Evolutionary conservation across 2,888 invertebrate genomes (phyloP).

Genomic region (Endomychus coccineus): DNA sequence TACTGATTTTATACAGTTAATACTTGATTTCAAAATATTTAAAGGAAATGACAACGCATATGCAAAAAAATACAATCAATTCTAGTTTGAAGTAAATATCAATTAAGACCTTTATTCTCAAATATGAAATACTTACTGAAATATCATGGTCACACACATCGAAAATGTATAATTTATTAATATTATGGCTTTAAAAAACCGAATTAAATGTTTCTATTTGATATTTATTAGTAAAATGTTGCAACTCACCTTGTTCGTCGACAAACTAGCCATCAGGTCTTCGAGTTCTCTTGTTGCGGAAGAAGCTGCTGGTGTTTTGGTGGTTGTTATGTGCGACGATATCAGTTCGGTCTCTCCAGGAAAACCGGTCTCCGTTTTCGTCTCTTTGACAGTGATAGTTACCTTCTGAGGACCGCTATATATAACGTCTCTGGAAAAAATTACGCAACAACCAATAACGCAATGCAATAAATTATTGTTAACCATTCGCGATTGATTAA

Average conservation of each 20-base stretch:
- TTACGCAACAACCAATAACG: not conserved
- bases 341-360: constrained; percentile 47
- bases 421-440: constrained; percentile 39
- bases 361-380: constrained; percentile 51
- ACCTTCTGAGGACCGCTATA: constrained; percentile 48
- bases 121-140: no score
- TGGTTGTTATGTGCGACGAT: constrained; percentile 52
- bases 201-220: no score
- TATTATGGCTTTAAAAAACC: no score
- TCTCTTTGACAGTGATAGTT: constrained; percentile 53
- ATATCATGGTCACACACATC: no score
- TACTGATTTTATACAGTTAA: no score
- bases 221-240: not conserved
- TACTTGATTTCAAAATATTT: no score
- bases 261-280: constrained; percentile 91
- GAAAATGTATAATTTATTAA: no score
- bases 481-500: no score
- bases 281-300: constrained; percentile 92
- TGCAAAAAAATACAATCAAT: no score
- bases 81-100: no score
- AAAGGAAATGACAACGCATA: no score
- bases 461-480: not conserved
- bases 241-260: constrained; percentile 80
- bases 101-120: no score
- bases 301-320: constrained; percentile 54